A percentile compares a stretch with the other conserved stretches of the same genome.
Conservation (phyloP, 2,888 invertebrate genomes). For the Tiliacea citrago region DNA sequence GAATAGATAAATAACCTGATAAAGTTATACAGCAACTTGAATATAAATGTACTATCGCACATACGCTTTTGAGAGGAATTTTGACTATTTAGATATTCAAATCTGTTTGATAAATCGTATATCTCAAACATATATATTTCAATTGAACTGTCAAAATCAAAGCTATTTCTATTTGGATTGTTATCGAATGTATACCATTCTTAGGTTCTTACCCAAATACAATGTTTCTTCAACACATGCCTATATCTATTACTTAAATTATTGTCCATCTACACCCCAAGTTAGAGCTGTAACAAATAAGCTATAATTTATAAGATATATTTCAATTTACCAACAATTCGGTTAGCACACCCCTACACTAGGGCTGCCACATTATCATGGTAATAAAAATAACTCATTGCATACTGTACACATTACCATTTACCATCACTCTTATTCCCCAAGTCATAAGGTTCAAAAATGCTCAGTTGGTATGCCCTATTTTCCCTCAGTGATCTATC, state of each 20-base stretch:
- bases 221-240: neutral
- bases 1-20: no score
- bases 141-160: no score
- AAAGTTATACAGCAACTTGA: no score
- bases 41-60: no score
- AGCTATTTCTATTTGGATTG: neutral
- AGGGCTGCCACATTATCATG: constrained; percentile 83
- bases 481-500: constrained; percentile 76
- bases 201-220: neutral
- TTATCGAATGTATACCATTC: no score
- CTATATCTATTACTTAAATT: constrained; percentile 15
- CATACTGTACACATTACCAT: constrained; percentile 79
- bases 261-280: constrained; percentile 37
- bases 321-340: constrained; percentile 87
- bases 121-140: neutral
- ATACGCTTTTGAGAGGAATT: neutral
- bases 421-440: constrained; percentile 41
- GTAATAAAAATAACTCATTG: constrained; percentile 80
- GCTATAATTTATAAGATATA: constrained; percentile 89
- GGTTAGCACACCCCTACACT: constrained; percentile 81
- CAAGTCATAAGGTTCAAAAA: constrained; percentile 37
- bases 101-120: neutral
- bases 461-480: neutral
- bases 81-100: neutral
- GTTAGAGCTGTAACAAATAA: constrained; percentile 69